Conservation (phyloP, 2,888 invertebrate species). For the Stenotaenia linearis region DNA sequence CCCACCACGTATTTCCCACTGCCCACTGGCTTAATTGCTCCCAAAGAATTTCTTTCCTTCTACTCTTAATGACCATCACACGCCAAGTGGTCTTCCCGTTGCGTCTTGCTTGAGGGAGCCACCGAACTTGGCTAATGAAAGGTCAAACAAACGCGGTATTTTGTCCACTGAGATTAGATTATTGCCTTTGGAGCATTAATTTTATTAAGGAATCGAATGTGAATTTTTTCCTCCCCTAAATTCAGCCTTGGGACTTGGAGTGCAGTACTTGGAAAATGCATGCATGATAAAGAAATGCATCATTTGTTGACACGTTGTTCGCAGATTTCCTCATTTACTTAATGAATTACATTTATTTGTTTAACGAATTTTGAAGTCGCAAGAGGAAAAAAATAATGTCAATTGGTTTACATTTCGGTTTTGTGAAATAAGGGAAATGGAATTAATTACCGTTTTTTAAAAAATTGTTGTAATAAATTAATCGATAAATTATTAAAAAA, state of each 20-base stretch:
- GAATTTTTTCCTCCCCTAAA: neutral
- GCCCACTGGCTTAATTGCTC: constrained; percentile 24
- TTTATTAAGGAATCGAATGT: constrained; percentile 9
- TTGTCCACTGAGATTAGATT: constrained; percentile 7
- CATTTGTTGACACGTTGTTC: neutral
- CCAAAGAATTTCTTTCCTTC: constrained; percentile 8
- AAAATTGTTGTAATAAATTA: neutral
- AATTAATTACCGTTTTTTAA: too few species aligned
- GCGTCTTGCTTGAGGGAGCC: constrained; percentile 17
- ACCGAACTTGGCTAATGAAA: constrained; percentile 19
- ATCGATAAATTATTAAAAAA: neutral
- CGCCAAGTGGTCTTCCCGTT: constrained; percentile 12
- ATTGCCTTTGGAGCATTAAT: neutral
- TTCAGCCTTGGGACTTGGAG: neutral
- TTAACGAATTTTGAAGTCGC: neutral
- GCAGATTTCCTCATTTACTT: neutral
- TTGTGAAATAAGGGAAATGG: too few species aligned
- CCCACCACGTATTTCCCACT: constrained; percentile 24
- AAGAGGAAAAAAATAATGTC: neutral
- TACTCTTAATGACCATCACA: constrained; percentile 20
- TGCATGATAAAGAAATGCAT: neutral
- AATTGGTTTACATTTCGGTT: neutral
- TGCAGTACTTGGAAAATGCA: too few species aligned
- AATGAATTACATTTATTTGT: neutral
- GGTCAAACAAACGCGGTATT: neutral